Evolutionary conservation across 2,888 invertebrate genomes (phyloP).

Genomic region (Leptinotarsa rubiginosa): DNA sequence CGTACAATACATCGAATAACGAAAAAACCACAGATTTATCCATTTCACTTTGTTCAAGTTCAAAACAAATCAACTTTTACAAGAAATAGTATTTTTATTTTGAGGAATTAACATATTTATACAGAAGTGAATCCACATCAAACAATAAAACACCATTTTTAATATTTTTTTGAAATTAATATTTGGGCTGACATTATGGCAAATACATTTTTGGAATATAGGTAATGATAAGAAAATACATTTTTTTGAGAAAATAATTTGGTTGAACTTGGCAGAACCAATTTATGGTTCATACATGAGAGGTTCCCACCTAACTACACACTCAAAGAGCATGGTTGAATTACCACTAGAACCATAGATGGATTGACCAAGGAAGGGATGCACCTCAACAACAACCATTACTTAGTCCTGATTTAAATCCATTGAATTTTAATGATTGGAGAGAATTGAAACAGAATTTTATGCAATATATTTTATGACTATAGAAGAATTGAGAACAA

Average conservation of each 20-base stretch:
- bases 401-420: background rate
- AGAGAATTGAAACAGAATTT: background rate
- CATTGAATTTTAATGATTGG: background rate
- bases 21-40: background rate
- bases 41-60: background rate
- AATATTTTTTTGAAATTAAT: background rate
- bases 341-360: background rate
- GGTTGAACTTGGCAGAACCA: background rate
- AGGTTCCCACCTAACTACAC: background rate
- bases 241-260: background rate
- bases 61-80: background rate
- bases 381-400: background rate
- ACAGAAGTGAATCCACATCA: background rate
- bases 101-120: background rate
- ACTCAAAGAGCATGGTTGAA: background rate
- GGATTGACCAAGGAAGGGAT: background rate
- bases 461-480: background rate
- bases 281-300: background rate
- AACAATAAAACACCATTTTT: background rate
- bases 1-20: background rate
- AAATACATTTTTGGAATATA: background rate
- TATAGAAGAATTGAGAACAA: background rate
- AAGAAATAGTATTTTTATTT: background rate
- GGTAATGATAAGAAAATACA: background rate
- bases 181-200: background rate